Percentiles rank a stretch among this genome's conserved stretches.
phyloP scores from a whole-genome alignment of 1,140 invertebrate genomes.

The Hydropsyche tenuis region DNA sequence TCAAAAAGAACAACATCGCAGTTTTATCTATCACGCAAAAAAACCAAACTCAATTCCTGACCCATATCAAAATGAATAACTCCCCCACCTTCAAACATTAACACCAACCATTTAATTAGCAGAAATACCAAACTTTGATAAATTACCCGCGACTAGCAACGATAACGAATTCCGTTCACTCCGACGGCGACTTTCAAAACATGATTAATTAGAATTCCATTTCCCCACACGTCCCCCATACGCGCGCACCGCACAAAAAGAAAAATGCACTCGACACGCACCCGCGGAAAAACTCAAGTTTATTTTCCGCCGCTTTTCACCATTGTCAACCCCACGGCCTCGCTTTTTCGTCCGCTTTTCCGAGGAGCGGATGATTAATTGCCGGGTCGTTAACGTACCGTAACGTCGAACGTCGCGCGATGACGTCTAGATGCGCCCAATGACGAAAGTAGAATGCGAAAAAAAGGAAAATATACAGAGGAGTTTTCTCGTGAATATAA shows the following conservation, averaged over 20 bases:
- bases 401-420: neutral
- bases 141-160: neutral
- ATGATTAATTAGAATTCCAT: conserved; percentile 15
- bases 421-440: neutral
- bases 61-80: too few relatives aligned
- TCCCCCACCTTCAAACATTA: too few relatives aligned
- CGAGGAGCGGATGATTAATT: conserved; percentile 16
- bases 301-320: neutral
- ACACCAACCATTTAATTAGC: too few relatives aligned
- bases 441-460: too few relatives aligned
- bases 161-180: neutral
- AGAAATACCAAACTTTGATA: conserved; percentile 1
- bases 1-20: too few relatives aligned
- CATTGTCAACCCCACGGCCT: neutral
- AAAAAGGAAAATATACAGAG: too few relatives aligned
- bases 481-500: too few relatives aligned
- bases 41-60: too few relatives aligned
- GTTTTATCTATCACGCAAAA: too few relatives aligned
- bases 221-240: neutral
- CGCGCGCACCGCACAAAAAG: too few relatives aligned
- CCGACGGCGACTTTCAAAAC: neutral
- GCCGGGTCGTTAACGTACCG: conserved; percentile 12
- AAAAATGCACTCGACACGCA: too few relatives aligned
- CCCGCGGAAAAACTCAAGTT: too few relatives aligned
- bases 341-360: neutral